Evolutionary conservation across 2,888 invertebrate genomes (phyloP), one percentile per base, ranked within the genome.

Genomic region (Xylocampa areola): DNA sequence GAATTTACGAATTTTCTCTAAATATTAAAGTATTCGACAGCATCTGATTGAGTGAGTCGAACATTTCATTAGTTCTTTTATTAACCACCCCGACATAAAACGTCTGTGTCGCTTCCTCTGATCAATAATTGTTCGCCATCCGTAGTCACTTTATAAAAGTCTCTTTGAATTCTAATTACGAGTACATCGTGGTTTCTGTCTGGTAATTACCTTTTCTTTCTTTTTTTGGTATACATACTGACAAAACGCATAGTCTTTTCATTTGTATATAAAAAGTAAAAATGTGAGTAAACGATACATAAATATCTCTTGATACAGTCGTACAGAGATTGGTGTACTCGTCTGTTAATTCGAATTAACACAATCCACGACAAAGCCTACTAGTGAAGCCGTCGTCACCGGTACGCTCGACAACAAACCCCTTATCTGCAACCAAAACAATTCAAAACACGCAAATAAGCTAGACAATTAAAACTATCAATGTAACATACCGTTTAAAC

Each of bases 401-500:
- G 13, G 47, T 61, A 67, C 27, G 41, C 2, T 45, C 27, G 21
- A 14, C 8, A 32, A 68, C 63, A 68, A 43, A 68, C 48, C 43
- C 37, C 19, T 69, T 48, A 45, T 48, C 48, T 11, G 14, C 29
- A 10, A 47, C 41, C 64, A 44, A 48, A 54, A 66, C 65, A 61
- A 65, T 60, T 61, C 62, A 53, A 60, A 57, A 57, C 44, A 69
- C 45, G 40, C 65, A 73, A 73, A 67, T 75, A 72, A 71, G 75
- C 65, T 62, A 75, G 65, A 65, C 72, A 71, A 71, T 73, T 75
- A 75, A 75, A 62, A 71, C 65, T 74, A 75, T 65, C 62, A 71
- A 68, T 71, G 68, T 73, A 64, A 74, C 75, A 73, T 67, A 69
- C 69, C 64, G 65, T 62, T 71, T 60, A 68, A 68, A 73, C 73